Evolutionary conservation across 2,797 vertebrate genomes (phyloP).

Genomic region (Myotis planiceps): DNA sequence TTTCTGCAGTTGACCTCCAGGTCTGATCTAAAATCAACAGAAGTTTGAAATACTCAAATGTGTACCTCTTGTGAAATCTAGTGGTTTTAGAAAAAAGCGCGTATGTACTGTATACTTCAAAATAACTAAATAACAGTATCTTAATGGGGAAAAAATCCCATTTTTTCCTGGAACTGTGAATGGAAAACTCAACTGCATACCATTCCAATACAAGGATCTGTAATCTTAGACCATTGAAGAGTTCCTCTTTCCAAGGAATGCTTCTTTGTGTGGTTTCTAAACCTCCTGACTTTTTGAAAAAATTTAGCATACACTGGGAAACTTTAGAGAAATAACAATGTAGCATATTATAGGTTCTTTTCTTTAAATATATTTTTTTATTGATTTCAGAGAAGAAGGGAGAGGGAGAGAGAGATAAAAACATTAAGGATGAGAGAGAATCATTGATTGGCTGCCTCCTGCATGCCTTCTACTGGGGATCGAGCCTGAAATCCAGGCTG

Average conservation of each 20-base stretch:
- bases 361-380: too few species aligned
- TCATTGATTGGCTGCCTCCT: too few species aligned
- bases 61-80: conserved; percentile 65
- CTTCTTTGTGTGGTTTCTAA: conserved; percentile 81
- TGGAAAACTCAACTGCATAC: conserved; percentile 82
- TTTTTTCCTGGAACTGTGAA: conserved; percentile 82
- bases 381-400: too few species aligned
- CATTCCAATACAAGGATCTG: conserved; percentile 81
- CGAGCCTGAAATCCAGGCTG: too few species aligned
- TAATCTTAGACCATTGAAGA: conserved; percentile 83
- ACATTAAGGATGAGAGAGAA: too few species aligned
- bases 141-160: conserved; percentile 80
- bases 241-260: conserved; percentile 81
- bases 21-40: conserved; percentile 60
- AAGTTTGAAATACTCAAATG: conserved; percentile 36
- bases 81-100: conserved; percentile 64
- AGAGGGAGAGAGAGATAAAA: too few species aligned
- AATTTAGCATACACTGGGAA: conserved; percentile 61
- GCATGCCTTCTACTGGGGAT: too few species aligned
- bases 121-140: conserved; percentile 81
- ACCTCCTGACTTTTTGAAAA: conserved; percentile 76
- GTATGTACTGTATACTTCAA: conserved; percentile 77
- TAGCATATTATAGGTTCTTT: neutral
- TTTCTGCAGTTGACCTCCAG: conserved; percentile 3
- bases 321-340: conserved; percentile 40